phyloP scores from a whole-genome alignment of 2,797 vertebrate species.

The Cichlasoma orientale region DNA sequence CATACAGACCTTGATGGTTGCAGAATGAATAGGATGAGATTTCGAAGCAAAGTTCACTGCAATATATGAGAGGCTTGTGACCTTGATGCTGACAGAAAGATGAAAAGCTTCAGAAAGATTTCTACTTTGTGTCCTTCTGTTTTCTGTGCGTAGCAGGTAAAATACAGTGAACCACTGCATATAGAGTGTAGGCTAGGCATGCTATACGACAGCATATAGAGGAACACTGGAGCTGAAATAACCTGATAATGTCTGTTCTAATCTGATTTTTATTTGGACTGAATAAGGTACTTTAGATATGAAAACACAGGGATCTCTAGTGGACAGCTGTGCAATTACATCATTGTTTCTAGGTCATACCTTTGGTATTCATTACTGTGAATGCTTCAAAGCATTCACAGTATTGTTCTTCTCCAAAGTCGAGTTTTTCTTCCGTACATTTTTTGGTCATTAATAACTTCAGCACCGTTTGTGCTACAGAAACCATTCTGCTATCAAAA shows the following conservation, averaged over 20 bases:
- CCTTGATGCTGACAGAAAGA: not conserved
- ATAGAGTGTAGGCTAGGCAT: not conserved
- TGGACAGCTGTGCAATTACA: constrained; percentile 11
- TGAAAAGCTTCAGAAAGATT: not conserved
- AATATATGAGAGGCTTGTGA: not conserved
- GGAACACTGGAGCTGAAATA: not conserved
- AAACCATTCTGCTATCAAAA: too few relatives aligned
- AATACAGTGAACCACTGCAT: not conserved
- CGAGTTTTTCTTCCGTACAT: too few relatives aligned
- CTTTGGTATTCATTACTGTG: not conserved
- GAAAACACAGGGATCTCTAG: constrained; percentile 11
- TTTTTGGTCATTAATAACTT: too few relatives aligned
- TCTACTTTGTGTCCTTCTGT: not conserved
- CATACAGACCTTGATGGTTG: not conserved
- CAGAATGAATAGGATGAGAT: not conserved
- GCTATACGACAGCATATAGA: not conserved
- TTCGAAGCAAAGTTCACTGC: not conserved
- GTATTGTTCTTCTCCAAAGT: too few relatives aligned
- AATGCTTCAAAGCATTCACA: too few relatives aligned
- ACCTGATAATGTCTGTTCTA: not conserved
- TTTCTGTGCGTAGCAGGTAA: not conserved
- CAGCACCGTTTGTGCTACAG: too few relatives aligned
- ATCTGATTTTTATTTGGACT: not conserved
- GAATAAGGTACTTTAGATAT: not conserved
- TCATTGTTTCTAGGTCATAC: not conserved